Conservation (phyloP, 2,888 invertebrate species). For the Allacma fusca region DNA sequence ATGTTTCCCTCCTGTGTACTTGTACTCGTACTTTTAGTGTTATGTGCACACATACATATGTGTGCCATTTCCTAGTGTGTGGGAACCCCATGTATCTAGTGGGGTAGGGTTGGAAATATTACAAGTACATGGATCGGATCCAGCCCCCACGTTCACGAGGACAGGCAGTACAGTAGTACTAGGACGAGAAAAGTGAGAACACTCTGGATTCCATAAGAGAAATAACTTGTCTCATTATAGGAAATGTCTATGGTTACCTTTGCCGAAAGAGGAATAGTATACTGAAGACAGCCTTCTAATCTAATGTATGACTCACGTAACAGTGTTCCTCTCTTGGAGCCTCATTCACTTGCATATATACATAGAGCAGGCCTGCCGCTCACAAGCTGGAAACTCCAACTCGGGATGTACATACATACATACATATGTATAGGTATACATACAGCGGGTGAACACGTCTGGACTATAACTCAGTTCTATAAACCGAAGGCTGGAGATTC, state of each 20-base stretch:
- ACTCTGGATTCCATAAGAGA: constrained; percentile 1
- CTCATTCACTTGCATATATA: no score
- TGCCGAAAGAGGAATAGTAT: constrained; percentile 3
- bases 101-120: background rate
- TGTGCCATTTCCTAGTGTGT: no score
- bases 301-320: constrained; percentile 1
- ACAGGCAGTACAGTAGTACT: no score
- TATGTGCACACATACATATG: background rate
- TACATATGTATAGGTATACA: background rate
- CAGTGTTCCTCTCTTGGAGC: background rate
- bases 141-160: no score
- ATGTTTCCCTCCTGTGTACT: constrained; percentile 4
- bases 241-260: constrained; percentile 1
- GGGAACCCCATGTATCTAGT: background rate
- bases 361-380: no score
- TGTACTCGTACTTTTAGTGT: background rate
- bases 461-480: background rate
- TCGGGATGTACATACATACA: background rate
- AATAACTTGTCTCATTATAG: constrained; percentile 16
- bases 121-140: no score
- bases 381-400: background rate
- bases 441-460: background rate
- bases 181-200: background rate
- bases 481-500: background rate
- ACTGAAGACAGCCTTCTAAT: background rate